Base-by-base conservation (phyloP, 2,888 invertebrate species). In the Acleris laterana region DNA sequence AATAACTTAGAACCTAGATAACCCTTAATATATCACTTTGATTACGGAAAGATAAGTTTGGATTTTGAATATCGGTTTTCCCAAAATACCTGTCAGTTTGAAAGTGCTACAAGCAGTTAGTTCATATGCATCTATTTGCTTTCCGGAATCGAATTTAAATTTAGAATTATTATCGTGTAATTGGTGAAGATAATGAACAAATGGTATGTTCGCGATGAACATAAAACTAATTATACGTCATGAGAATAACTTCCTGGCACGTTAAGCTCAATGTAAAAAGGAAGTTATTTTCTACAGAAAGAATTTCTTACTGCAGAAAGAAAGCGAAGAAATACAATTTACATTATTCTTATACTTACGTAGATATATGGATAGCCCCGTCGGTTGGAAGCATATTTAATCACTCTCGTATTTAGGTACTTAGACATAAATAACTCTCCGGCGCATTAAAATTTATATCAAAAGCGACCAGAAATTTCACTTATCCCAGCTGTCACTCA, bases 401-500 rank as follows among this genome's bases (percentile, higher is more conserved):
- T 11, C 48, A 52, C 38, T 49, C 28, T 32, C 42, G 55, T 44
- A 20, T 63, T 48, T 58, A n/a, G n/a, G n/a, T n/a, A 50, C 60
- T 42, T 50, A 9, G 11, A 20, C 46, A 44, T 42, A 58, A 62
- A 62, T 53, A 44, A 46, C 58, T 46, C 17, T 19, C 19, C 7
- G 16, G 55, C 6, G 50, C 38, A 28, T 51, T 55, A 32, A 61
- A 50, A 56, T 60, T 42, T 16, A 56, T 65, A 61, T 61, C 46
- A 51, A 65, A 61, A 56, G 20, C 25, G 42, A 22, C 51, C 51
- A 46, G 51, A 61, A 48, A 51, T 65, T 61, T 32, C 55, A 38
- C 65, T 65, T 60, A 64, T 38, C 42, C 50, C 16, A 19, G 51
- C 51, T 57, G 66, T 66, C 66, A 57, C 51, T 57, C 50, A 62